Conservation (phyloP, 2,113 vertebrate genomes). For the Cygnus atratus region DNA sequence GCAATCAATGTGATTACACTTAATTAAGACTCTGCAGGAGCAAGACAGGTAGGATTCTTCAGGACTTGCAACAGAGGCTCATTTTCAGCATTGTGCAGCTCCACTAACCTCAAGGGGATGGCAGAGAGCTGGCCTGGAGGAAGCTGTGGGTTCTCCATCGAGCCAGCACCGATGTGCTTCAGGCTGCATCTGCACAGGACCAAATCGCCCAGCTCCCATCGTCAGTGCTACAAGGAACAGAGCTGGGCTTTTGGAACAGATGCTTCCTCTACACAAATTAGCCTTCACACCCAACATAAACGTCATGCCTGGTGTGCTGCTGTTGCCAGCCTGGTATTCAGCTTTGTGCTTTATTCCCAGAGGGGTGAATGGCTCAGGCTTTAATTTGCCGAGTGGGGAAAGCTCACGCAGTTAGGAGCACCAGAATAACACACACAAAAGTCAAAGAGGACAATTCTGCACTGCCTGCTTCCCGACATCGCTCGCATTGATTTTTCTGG, state of each 20-base stretch:
- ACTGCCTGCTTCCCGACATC: background rate
- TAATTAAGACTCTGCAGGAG: background rate
- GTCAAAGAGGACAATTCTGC: background rate
- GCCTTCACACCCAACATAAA: slow-evolving; percentile 1
- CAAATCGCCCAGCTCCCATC: background rate
- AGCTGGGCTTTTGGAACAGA: background rate
- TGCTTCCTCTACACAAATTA: background rate
- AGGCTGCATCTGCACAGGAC: background rate
- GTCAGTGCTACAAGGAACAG: background rate
- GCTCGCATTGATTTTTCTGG: background rate
- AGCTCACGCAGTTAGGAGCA: background rate
- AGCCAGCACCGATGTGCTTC: background rate
- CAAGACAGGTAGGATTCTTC: background rate
- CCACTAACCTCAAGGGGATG: background rate
- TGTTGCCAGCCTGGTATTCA: background rate
- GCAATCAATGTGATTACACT: background rate
- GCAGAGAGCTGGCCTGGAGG: background rate
- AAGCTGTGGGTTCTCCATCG: background rate
- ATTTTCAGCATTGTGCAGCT: background rate
- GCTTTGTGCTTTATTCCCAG: slow-evolving; percentile 20
- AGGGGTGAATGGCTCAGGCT: background rate
- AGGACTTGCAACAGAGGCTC: background rate
- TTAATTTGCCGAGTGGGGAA: background rate
- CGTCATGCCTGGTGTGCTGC: background rate
- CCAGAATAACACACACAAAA: background rate